Percentiles rank a stretch among this genome's conserved stretches.
phyloP scores from a whole-genome alignment of 2,113 vertebrate genomes.

The Zosterops japonicus region DNA sequence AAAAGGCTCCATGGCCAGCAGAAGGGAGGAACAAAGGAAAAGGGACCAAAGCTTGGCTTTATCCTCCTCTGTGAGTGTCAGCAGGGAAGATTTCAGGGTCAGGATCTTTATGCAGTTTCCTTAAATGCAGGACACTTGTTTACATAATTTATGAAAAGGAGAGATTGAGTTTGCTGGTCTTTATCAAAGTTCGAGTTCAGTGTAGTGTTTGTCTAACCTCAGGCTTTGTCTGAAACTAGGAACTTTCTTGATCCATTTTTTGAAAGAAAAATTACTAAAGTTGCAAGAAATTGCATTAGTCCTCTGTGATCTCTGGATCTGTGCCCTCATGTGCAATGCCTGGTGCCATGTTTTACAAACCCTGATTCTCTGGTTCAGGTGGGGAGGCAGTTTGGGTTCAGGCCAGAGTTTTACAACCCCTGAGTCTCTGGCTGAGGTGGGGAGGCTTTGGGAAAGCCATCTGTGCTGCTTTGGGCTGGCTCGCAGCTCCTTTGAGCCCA shows the following conservation, averaged over 20 bases:
- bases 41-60: background rate
- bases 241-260: background rate
- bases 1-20: fast-evolving
- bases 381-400: background rate
- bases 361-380: background rate
- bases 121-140: background rate
- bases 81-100: background rate
- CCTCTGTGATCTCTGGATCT: background rate
- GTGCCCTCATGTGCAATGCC: background rate
- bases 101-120: background rate
- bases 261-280: background rate
- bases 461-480: background rate
- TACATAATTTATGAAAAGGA: background rate
- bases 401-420: too few relatives aligned
- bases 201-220: background rate
- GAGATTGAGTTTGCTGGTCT: background rate
- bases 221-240: background rate
- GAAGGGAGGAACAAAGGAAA: background rate
- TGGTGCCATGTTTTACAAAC: background rate
- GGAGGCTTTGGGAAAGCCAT: background rate
- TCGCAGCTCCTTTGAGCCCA: background rate
- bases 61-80: background rate
- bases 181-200: background rate
- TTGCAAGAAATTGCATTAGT: background rate
- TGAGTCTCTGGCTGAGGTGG: too few relatives aligned